Evolutionary conservation across 1,140 invertebrate species (phyloP).

Genomic region (Tenebrio molitor): DNA sequence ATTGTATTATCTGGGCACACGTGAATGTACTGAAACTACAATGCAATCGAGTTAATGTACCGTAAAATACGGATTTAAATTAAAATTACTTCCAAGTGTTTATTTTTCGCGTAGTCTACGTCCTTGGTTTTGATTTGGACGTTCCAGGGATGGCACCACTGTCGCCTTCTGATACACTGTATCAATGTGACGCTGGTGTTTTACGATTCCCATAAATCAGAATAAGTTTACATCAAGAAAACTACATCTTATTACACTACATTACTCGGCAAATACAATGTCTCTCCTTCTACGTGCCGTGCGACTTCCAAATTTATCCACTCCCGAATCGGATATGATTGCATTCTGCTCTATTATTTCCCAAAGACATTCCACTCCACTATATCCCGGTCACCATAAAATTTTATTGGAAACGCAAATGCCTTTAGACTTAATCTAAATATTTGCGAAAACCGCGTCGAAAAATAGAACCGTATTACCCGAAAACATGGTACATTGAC

Average conservation of each 20-base stretch:
- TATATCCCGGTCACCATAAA: slow-evolving; percentile 12
- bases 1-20: slow-evolving; percentile 14
- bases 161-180: slow-evolving; percentile 38
- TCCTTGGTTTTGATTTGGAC: slow-evolving; percentile 28
- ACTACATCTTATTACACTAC: slow-evolving; percentile 49
- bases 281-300: slow-evolving; percentile 26
- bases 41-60: slow-evolving; percentile 6
- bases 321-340: slow-evolving; percentile 40
- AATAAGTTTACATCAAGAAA: slow-evolving; percentile 48
- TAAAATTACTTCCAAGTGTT: slow-evolving; percentile 19
- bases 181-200: slow-evolving; percentile 36
- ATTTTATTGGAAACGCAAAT: slow-evolving; percentile 39
- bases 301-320: slow-evolving; percentile 36
- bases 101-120: slow-evolving; percentile 10
- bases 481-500: slow-evolving; percentile 28
- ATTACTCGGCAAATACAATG: slow-evolving; percentile 45
- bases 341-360: slow-evolving; percentile 26
- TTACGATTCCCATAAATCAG: slow-evolving; percentile 47
- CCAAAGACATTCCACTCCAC: slow-evolving; percentile 11
- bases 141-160: slow-evolving; percentile 39
- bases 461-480: slow-evolving; percentile 38
- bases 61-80: slow-evolving; percentile 35
- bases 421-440: slow-evolving; percentile 33
- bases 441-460: slow-evolving; percentile 34
- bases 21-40: slow-evolving; percentile 25